A percentile compares a stretch with the other conserved stretches of the same genome.
Conservation (phyloP, 2,113 vertebrate species). For the Toxotes chatareus region DNA sequence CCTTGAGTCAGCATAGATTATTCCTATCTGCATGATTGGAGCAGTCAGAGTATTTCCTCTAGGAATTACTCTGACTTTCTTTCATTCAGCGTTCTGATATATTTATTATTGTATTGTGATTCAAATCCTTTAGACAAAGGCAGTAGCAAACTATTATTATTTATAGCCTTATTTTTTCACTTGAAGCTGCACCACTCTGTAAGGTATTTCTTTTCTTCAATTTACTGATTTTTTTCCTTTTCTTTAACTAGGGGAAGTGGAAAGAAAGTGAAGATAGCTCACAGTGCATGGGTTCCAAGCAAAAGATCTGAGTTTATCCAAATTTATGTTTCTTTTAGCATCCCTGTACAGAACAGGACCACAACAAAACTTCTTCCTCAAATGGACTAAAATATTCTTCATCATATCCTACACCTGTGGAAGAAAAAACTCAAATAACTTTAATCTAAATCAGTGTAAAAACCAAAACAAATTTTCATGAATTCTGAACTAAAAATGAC, state of each 20-base stretch:
- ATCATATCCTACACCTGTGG: not conserved
- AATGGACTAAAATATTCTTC: not conserved
- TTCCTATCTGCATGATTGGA: not conserved
- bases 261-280: not conserved
- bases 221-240: not conserved
- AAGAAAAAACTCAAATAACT: not conserved
- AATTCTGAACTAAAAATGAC: not conserved
- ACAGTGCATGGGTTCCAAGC: not conserved
- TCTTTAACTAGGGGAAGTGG: not conserved
- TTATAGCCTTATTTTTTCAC: not conserved
- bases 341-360: not conserved
- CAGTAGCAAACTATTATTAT: not conserved
- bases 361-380: not conserved
- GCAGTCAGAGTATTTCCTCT: not conserved
- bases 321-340: not conserved
- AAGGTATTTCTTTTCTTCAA: not conserved
- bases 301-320: not conserved
- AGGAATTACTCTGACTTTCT: not conserved
- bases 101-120: not conserved
- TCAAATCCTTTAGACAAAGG: constrained; percentile 4
- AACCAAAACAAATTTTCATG: not conserved
- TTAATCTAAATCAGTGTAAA: not conserved
- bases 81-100: not conserved
- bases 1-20: not conserved
- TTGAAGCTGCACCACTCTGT: not conserved